phyloP scores from a whole-genome alignment of 2,797 vertebrate species.

The Tachyglossus aculeatus region DNA sequence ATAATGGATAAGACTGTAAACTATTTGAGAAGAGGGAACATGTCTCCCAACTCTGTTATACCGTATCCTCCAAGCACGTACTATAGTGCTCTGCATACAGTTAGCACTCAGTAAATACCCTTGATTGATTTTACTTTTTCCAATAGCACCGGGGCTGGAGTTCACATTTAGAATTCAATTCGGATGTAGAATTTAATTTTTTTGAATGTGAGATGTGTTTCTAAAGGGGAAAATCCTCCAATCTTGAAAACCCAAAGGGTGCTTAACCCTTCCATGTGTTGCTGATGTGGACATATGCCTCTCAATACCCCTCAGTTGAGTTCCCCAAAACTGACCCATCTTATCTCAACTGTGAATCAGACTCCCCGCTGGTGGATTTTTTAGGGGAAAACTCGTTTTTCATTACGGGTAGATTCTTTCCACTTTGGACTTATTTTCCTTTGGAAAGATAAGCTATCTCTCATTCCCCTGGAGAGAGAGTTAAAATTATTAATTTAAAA shows the following conservation, averaged over 20 bases:
- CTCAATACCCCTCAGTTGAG: conserved; percentile 58
- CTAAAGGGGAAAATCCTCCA: conserved; percentile 33
- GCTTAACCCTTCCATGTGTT: conserved; percentile 29
- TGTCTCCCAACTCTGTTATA: too few relatives aligned
- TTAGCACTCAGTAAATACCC: too few relatives aligned
- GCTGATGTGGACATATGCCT: conserved; percentile 60
- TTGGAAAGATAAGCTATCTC: conserved; percentile 69
- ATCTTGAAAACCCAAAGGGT: conserved; percentile 25
- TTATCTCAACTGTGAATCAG: conserved; percentile 67
- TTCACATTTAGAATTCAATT: neutral
- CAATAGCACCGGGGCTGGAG: too few relatives aligned
- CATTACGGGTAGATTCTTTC: conserved; percentile 67
- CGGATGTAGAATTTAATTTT: conserved; percentile 4
- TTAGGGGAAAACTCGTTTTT: conserved; percentile 71
- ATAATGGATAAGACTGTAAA: too few relatives aligned
- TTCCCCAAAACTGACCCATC: conserved; percentile 11
- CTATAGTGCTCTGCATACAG: too few relatives aligned
- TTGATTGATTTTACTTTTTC: too few relatives aligned
- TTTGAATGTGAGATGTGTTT: conserved; percentile 23
- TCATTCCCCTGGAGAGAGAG: conserved; percentile 48
- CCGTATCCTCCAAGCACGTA: too few relatives aligned
- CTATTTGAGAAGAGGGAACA: too few relatives aligned
- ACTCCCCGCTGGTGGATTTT: conserved; percentile 64
- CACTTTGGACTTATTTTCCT: conserved; percentile 68
- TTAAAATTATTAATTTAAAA: conserved; percentile 66